Conservation (phyloP, 2,113 vertebrate species). For the Puma concolor region DNA sequence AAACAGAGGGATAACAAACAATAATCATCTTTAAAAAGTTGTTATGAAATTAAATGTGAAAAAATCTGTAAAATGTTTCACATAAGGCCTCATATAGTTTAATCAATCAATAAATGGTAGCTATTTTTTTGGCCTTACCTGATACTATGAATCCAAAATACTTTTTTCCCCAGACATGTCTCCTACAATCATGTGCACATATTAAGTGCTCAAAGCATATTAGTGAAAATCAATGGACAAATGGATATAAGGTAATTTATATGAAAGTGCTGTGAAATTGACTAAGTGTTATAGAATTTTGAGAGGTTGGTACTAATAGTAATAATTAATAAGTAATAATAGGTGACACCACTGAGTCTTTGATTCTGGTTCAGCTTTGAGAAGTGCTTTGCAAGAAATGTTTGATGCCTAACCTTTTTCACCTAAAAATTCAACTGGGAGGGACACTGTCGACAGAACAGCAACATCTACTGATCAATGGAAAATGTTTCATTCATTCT, state of each 20-base stretch:
- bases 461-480: constrained; percentile 39
- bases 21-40: not conserved
- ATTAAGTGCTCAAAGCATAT: constrained; percentile 9
- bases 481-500: constrained; percentile 59
- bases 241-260: not conserved
- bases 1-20: not conserved
- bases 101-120: not conserved
- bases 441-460: constrained; percentile 30
- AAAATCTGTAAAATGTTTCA: not conserved
- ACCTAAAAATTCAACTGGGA: constrained; percentile 62
- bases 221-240: not conserved
- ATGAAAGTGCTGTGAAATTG: constrained; percentile 22
- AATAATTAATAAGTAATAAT: constrained; percentile 74
- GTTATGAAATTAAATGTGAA: not conserved
- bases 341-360: constrained; percentile 17
- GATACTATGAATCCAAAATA: not conserved
- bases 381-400: constrained; percentile 42
- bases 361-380: constrained; percentile 63
- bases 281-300: not conserved
- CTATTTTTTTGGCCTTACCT: not conserved
- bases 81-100: not conserved
- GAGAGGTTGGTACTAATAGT: not conserved
- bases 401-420: constrained; percentile 61
- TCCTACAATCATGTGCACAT: not conserved
- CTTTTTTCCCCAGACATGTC: not conserved